Evolutionary conservation across 2,888 invertebrate species (phyloP).

Genomic region (Polyploca ridens): DNA sequence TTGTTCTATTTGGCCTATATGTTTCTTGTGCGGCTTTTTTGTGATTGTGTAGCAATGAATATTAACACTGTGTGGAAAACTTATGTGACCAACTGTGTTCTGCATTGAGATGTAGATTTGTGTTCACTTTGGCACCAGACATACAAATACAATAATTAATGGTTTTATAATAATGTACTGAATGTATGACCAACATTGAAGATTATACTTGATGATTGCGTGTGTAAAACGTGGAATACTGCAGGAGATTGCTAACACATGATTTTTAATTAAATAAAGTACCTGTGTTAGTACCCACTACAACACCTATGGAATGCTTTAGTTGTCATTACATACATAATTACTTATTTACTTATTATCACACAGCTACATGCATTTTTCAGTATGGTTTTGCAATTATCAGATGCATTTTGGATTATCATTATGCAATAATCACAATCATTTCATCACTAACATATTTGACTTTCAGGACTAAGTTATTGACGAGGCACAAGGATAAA

Average conservation of each 20-base stretch:
- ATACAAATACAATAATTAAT: background rate
- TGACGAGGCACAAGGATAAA: constrained; percentile 93
- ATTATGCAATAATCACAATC: constrained; percentile 52
- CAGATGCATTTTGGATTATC: constrained; percentile 35
- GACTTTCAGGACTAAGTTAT: constrained; percentile 94
- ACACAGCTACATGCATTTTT: constrained; percentile 15
- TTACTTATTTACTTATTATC: background rate
- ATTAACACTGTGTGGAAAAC: constrained; percentile 3
- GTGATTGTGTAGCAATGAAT: constrained; percentile 1
- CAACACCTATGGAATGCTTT: background rate
- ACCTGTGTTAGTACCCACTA: background rate
- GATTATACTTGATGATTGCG: background rate
- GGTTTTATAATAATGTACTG: background rate
- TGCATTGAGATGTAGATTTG: background rate
- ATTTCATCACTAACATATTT: constrained; percentile 83
- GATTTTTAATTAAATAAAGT: background rate
- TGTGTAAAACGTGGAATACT: background rate
- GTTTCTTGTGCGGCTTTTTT: background rate
- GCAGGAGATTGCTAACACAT: background rate
- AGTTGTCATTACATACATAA: constrained; percentile 1
- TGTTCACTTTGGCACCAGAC: background rate
- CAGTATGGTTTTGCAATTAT: constrained; percentile 14
- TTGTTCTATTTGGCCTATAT: background rate
- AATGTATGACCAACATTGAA: background rate
- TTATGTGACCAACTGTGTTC: background rate